Evolutionary conservation across 2,113 vertebrate species (phyloP).

Genomic region (Xyliphius kryptos): DNA sequence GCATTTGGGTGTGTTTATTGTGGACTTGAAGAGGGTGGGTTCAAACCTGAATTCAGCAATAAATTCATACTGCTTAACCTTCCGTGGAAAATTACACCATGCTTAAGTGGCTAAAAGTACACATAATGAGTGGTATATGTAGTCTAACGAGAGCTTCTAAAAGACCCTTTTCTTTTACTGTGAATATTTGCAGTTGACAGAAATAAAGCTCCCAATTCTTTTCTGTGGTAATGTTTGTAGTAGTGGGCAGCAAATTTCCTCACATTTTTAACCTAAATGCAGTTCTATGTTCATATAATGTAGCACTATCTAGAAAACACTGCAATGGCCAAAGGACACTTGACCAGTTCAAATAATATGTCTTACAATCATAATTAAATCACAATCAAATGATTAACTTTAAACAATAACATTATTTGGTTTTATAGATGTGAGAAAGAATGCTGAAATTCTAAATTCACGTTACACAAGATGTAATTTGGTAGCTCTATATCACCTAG

Average conservation of each 20-base stretch:
- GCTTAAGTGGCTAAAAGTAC: slow-evolving; percentile 27
- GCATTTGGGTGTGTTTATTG: slow-evolving; percentile 1
- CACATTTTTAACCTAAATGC: neutral
- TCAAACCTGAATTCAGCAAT: slow-evolving; percentile 12
- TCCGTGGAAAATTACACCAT: slow-evolving; percentile 37
- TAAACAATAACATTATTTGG: too few species aligned
- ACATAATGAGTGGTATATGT: slow-evolving; percentile 32
- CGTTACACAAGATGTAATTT: too few species aligned
- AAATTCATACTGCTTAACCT: slow-evolving; percentile 30
- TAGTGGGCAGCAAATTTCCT: slow-evolving; percentile 1
- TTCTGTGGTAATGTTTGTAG: slow-evolving; percentile 1
- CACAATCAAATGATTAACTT: too few species aligned
- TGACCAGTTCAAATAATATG: too few species aligned
- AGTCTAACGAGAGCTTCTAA: neutral
- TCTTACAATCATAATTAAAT: too few species aligned
- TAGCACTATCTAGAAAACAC: neutral
- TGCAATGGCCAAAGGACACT: neutral
- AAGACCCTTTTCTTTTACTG: slow-evolving; percentile 8
- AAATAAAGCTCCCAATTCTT: slow-evolving; percentile 18
- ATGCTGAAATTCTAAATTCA: too few species aligned
- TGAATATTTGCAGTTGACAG: slow-evolving; percentile 14
- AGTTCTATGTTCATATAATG: neutral
- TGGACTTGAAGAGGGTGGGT: too few species aligned
- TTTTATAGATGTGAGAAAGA: too few species aligned
- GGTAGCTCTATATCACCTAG: too few species aligned